Conservation (phyloP, 1,140 invertebrate species). For the Hermetia illucens region DNA sequence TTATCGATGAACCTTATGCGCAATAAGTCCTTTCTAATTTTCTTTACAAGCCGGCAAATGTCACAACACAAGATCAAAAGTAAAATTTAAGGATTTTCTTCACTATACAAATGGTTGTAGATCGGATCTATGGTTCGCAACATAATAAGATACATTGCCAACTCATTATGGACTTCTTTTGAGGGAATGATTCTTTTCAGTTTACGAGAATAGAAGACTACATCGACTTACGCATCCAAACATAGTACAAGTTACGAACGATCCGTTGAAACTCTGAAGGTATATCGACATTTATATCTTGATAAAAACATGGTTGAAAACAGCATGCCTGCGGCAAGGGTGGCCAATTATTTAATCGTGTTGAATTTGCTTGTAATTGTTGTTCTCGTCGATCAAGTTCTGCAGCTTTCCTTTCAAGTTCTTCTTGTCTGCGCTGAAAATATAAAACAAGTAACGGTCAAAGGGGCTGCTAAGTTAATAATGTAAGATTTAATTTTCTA, state of each 20-base stretch:
- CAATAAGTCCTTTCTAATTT: too few relatives aligned
- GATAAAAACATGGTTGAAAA: conserved; percentile 96
- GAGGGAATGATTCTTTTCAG: too few relatives aligned
- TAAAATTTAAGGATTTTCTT: too few relatives aligned
- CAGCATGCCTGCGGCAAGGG: conserved; percentile 84
- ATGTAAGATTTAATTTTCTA: too few relatives aligned
- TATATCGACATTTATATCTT: conserved; percentile 99
- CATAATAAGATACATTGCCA: too few relatives aligned
- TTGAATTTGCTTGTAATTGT: conserved; percentile 54
- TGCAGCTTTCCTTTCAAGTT: conserved; percentile 71
- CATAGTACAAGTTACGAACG: conserved; percentile 85
- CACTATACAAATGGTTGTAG: too few relatives aligned
- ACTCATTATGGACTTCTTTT: too few relatives aligned
- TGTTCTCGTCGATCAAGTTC: conserved; percentile 80
- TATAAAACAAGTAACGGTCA: neutral
- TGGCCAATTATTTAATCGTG: conserved; percentile 93
- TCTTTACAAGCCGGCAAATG: too few relatives aligned
- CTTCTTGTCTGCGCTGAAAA: conserved; percentile 61
- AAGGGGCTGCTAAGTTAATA: neutral
- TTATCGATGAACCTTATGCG: too few relatives aligned
- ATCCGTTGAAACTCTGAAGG: conserved; percentile 93
- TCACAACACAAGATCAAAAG: too few relatives aligned
- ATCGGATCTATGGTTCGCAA: too few relatives aligned
- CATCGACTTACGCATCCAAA: conserved; percentile 98
- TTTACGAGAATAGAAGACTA: too few relatives aligned